Percentiles rank a stretch among this genome's conserved stretches.
Conservation (phyloP, 1,140 invertebrate species). For the Galleria mellonella region DNA sequence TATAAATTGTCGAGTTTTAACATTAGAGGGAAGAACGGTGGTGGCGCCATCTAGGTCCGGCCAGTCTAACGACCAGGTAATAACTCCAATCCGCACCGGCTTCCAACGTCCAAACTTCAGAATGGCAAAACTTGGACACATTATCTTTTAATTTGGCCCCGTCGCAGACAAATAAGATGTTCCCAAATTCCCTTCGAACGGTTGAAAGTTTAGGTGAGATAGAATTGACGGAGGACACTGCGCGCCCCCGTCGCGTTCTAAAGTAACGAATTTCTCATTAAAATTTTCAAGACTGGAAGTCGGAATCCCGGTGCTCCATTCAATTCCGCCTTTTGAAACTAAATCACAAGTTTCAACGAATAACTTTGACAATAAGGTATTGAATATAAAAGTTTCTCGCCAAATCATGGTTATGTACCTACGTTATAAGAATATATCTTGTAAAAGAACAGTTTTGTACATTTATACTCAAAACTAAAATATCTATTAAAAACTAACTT, state of each 20-base stretch:
- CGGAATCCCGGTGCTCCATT: conserved; percentile 39
- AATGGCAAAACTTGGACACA: conserved; percentile 55
- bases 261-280: conserved; percentile 62
- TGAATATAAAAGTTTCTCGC: conserved; percentile 33
- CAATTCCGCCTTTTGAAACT: conserved; percentile 60
- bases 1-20: conserved; percentile 61
- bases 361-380: conserved; percentile 53
- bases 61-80: conserved; percentile 44
- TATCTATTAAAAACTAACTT: no score
- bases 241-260: conserved; percentile 31
- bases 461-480: no score
- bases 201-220: conserved; percentile 37
- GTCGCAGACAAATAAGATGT: conserved; percentile 40
- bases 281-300: conserved; percentile 47
- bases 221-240: conserved; percentile 40
- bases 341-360: conserved; percentile 58
- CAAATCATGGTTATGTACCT: no score
- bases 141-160: conserved; percentile 50
- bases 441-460: no score
- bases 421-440: no score
- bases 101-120: conserved; percentile 34
- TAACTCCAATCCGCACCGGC: conserved; percentile 58
- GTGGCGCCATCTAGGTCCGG: conserved; percentile 10
- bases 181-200: conserved; percentile 28
- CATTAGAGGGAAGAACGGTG: conserved; percentile 26